A percentile compares a stretch with the other conserved stretches of the same genome.
Evolutionary conservation across 1,140 invertebrate species (phyloP).

Genomic region (Neotoxoptera formosana): DNA sequence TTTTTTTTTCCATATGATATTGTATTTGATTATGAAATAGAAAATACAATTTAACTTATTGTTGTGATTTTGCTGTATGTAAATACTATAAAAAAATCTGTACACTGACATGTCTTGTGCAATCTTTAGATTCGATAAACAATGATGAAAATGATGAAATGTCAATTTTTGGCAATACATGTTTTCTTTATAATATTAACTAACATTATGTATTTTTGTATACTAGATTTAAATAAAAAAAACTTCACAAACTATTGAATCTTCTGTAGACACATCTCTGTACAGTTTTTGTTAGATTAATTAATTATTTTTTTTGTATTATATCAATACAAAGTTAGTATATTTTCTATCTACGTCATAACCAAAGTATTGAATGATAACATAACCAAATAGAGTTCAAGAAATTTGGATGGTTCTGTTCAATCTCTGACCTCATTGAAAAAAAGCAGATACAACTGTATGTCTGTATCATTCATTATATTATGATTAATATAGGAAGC

Average conservation of each 20-base stretch:
- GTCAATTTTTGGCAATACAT: not conserved
- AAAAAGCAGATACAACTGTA: not conserved
- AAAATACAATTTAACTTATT: slow-evolving; percentile 29
- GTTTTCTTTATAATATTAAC: not conserved
- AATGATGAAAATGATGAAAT: not conserved
- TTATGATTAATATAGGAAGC: not conserved
- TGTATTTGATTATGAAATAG: slow-evolving; percentile 30
- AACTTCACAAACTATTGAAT: not conserved
- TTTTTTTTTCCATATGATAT: slow-evolving; percentile 8
- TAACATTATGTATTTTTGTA: slow-evolving; percentile 11
- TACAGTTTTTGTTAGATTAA: not conserved
- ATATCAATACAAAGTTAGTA: not conserved
- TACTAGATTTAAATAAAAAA: slow-evolving; percentile 11
- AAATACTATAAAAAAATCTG: not conserved
- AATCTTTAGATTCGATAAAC: not conserved
- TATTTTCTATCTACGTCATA: not conserved
- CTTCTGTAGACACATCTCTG: not conserved
- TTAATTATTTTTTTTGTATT: not conserved
- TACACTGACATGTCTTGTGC: not conserved
- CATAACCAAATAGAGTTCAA: not conserved
- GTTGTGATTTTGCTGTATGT: slow-evolving; percentile 8
- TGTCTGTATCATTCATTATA: not conserved
- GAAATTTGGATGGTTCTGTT: not conserved
- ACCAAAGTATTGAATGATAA: not conserved
- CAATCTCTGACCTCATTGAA: not conserved